Base-by-base conservation (phyloP, 1,140 invertebrate species). In the Drosophila truncata region DNA sequence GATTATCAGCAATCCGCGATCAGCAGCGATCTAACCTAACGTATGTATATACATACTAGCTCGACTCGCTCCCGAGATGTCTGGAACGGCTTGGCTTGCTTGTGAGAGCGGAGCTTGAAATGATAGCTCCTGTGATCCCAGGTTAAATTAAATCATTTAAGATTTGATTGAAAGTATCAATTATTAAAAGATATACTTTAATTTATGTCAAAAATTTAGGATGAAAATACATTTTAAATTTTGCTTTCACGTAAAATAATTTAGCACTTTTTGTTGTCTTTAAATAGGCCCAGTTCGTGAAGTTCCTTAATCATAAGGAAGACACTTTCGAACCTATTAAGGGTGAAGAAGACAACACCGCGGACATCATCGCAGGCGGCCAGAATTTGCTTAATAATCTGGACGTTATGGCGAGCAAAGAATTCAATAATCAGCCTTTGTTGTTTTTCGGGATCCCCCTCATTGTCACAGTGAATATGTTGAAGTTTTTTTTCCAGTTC, bases 301-400 rank as follows among this genome's bases (percentile, higher is more conserved):
- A 86, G 59, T 4, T 72, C 58, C 0, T 27, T 3, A 4, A 86
- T 20, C 0, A 47, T 42, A 0, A 47, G 50, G 1, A 44, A 14
- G 3, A 76, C 60, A 3, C 46, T n/a, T 0, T 3, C n/a, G 8
- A 82, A 73, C 0, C 25, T 25, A 35, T 86, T 86, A 23, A 86
- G 16, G 8, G 82, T 82, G 16, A 65, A 86, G 16, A 86, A 86
- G 8, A 86, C 82, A 10, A 86, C 8, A 10, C 83, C 83, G 33
- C 65, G 65, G 8, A 86, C 35, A 4, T 76, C 82, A 11, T 76
- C 11, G 25, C 72, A 13, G 2, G 75, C 54, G 11, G n/a, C 29
- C 11, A 82, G 18, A 0, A 67, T n/a, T 0, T 70, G 3, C 8
- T 31, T n/a, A 14, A 86, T 75, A 5, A 16, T 52, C 8, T 44